Conservation (phyloP, 2,888 invertebrate species). For the Celastrina argiolus region DNA sequence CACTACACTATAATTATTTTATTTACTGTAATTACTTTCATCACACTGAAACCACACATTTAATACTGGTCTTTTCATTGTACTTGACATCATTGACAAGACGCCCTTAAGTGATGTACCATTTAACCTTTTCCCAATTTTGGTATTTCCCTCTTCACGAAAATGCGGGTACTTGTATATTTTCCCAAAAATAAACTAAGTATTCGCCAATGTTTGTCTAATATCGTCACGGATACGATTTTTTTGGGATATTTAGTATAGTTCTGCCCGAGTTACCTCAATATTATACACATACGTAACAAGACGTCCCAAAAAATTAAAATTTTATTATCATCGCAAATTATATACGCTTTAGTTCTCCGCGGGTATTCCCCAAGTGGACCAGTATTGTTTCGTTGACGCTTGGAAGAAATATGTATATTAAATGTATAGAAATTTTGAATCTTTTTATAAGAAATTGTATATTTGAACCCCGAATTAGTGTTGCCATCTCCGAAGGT, state of each 20-base stretch:
- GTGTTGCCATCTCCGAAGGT: slow-evolving; percentile 7
- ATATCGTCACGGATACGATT: neutral
- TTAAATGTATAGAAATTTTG: slow-evolving; percentile 31
- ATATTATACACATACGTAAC: slow-evolving; percentile 10
- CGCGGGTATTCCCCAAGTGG: slow-evolving; percentile 1
- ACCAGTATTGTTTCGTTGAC: slow-evolving; percentile 25
- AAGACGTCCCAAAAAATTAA: slow-evolving; percentile 14
- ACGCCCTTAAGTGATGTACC: neutral
- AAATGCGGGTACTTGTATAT: neutral
- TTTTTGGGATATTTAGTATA: slow-evolving; percentile 21
- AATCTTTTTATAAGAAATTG: slow-evolving; percentile 4
- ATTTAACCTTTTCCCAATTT: neutral
- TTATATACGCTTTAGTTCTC: neutral
- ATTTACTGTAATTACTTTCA: neutral
- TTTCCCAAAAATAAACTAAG: neutral
- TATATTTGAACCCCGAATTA: slow-evolving; percentile 19
- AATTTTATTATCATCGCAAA: neutral
- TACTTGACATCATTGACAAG: neutral
- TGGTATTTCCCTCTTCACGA: neutral
- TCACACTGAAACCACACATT: neutral
- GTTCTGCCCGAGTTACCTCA: neutral
- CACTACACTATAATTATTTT: neutral
- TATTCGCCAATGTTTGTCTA: neutral
- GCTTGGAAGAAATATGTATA: slow-evolving; percentile 34
- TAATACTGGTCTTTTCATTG: neutral